Base-by-base conservation (phyloP, 2,113 vertebrate species). In the Chascanopsetta lugubris region DNA sequence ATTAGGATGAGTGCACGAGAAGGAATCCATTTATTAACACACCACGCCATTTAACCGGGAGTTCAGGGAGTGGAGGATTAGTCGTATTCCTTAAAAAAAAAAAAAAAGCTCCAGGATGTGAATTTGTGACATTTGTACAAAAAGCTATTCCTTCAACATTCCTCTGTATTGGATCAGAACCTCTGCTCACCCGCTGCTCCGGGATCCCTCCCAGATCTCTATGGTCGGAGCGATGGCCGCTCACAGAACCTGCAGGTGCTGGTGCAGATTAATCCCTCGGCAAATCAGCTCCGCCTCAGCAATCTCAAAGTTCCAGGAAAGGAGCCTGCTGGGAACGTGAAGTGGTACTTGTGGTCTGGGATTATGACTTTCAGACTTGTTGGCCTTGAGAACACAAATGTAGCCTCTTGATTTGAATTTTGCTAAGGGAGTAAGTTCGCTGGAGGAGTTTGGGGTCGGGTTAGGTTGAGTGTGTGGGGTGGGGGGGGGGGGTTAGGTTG, bases 311-410 rank as follows among this genome's bases (percentile, higher is more conserved):
- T 86, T 89, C 81, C 67, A 79, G 53, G 82, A 83, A 85, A 74
- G 77, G 61, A 82, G 82, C 82, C 84, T 79, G 77, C 79, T 85
- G 89, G 85, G 88, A 90, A 85, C 69, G 62, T 84, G 66, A 86
- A 90, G 90, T 87, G 88, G 80, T 88, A 82, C 86, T 89, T 89
- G 82, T 88, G 85, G 78, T 90, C 82, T 79, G 63, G 85, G 88
- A 90, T 91, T 89, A 89, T 83, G 87, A 91, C 87, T 91, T 90
- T 87, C 80, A 89, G 81, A 90, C 81, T 88, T 85, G 63, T 81
- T 85, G 87, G 85, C 82, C 81, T 86, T 87, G 86, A 82, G 88
- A 89, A 89, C 83, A 87, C 85, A 85, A 89, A 89, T 56, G 64
- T 57, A 82, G 84, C 73, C 85, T 84, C 87, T 90, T 79, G 68